A percentile compares a stretch with the other conserved stretches of the same genome.
Evolutionary conservation across 2,113 vertebrate species (phyloP).

Genomic region (Pachypanchax playfairii): DNA sequence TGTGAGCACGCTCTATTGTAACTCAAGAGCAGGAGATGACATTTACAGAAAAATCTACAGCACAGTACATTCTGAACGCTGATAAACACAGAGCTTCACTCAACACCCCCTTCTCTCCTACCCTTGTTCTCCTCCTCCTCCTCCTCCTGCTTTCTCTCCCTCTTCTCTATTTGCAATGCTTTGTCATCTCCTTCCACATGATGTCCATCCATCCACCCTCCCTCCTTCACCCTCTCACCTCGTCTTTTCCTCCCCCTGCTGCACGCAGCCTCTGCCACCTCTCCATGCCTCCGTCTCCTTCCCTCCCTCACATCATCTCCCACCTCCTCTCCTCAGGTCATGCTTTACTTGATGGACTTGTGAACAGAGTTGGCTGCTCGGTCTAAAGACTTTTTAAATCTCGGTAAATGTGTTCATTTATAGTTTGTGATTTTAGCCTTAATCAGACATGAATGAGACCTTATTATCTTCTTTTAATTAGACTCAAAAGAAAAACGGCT

Average conservation of each 20-base stretch:
- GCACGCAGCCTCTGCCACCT: slow-evolving; percentile 59
- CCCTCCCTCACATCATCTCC: slow-evolving; percentile 40
- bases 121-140: slow-evolving; percentile 42
- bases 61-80: slow-evolving; percentile 71
- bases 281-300: slow-evolving; percentile 33
- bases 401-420: slow-evolving; percentile 1
- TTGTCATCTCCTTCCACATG: slow-evolving; percentile 51
- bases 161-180: slow-evolving; percentile 40
- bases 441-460: slow-evolving; percentile 5
- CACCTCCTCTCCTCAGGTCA: slow-evolving; percentile 42
- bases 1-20: slow-evolving; percentile 40
- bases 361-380: slow-evolving; percentile 2
- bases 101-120: slow-evolving; percentile 44
- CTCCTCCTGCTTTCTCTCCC: slow-evolving; percentile 37
- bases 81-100: slow-evolving; percentile 56
- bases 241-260: slow-evolving; percentile 47
- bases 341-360: slow-evolving; percentile 27
- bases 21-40: slow-evolving; percentile 65
- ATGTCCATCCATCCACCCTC: slow-evolving; percentile 22
- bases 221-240: slow-evolving; percentile 55
- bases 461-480: slow-evolving; percentile 7
- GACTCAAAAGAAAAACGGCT: not conserved
- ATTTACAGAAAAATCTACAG: slow-evolving; percentile 67
- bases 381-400: slow-evolving; percentile 1
- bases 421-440: not conserved